Base-by-base conservation (phyloP, 2,797 vertebrate species). In the Chaetodon trifasciatus region DNA sequence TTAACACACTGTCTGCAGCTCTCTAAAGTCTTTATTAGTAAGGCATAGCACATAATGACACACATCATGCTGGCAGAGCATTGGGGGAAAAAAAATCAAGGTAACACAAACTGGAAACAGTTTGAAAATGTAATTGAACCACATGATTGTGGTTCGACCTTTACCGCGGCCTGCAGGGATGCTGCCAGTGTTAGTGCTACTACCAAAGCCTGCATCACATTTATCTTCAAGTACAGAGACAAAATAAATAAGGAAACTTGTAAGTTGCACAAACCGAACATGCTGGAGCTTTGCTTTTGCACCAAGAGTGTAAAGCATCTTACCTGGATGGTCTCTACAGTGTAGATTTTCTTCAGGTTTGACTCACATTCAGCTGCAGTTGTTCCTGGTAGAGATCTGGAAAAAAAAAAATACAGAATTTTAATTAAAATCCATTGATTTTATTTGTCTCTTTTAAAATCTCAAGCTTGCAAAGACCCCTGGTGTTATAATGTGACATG, bases 271-370 rank as follows among this genome's bases (percentile, higher is more conserved):
- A 35, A 28, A 23, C n/a, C 39, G 58, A 47, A 44, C 12, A 37
- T 4, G 52, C 24, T 67, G 13, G 32, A 55, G 44, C 24, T 9
- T 11, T 55, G 57, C 21, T 71, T 15, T 28, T 23, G 11, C 10
- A 42, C 37, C 12, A 67, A 2, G 16, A 57, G 23, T 28, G 19
- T 62, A 13, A 62, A 60, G 56, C n/a, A 24, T 87, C 90, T 94
- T 80, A 98, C 98, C 97, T 99, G 98, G 28, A 99, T 96, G 1
- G 97, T 98, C 24, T 96, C 97, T 13, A 98, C 98, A 0, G 97
- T 98, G 85, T 99, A 99, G 91, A 99, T 98, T 89, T 97, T 99
- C 94, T 97, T 99, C 92, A 99, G 88, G 78, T 99, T 98, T 5
- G 97, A 99, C 62, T 98, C 98, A 66, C 96, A 99, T 93, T 99